A percentile compares a stretch with the other conserved stretches of the same genome.
Conservation (phyloP, 30 jellyfish, hydroid and myxozoan species). For the Chironex yamaguchii region DNA sequence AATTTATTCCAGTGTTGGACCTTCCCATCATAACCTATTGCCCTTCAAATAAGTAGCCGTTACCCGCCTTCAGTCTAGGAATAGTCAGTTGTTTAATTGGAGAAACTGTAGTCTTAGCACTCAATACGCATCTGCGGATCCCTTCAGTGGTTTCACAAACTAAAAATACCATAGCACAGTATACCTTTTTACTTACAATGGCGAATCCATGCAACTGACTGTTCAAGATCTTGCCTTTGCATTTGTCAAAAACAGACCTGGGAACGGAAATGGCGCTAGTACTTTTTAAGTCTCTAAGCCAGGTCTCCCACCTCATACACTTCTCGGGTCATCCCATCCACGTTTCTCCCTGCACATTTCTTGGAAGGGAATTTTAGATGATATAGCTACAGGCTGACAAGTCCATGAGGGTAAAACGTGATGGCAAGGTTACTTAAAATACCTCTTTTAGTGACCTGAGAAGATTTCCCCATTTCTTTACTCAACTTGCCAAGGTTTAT, state of each 20-base stretch:
- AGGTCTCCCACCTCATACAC: not conserved
- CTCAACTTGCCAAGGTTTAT: slow-evolving; percentile 29
- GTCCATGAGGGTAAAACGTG: slow-evolving; percentile 14
- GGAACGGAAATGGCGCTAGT: not conserved
- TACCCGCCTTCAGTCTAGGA: no score
- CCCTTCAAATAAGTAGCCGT: no score
- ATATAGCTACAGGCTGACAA: slow-evolving; percentile 6
- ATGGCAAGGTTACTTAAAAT: slow-evolving; percentile 14
- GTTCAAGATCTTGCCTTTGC: not conserved
- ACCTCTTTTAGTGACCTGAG: slow-evolving; percentile 4
- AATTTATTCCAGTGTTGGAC: no score
- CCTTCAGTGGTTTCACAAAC: not conserved
- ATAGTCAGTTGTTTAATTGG: no score
- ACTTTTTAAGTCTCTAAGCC: slow-evolving; percentile 4
- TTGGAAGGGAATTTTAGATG: not conserved
- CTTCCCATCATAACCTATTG: no score
- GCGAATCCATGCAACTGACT: slow-evolving; percentile 10
- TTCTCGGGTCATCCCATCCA: slow-evolving; percentile 29
- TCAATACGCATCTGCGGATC: not conserved
- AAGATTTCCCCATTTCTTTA: slow-evolving; percentile 23
- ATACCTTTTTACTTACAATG: not conserved
- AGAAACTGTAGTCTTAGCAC: not conserved
- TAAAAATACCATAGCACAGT: not conserved
- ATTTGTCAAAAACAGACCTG: not conserved
- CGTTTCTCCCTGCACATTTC: not conserved